Evolutionary conservation across 2,113 vertebrate species (phyloP).

Genomic region (Tragelaphus scriptus): DNA sequence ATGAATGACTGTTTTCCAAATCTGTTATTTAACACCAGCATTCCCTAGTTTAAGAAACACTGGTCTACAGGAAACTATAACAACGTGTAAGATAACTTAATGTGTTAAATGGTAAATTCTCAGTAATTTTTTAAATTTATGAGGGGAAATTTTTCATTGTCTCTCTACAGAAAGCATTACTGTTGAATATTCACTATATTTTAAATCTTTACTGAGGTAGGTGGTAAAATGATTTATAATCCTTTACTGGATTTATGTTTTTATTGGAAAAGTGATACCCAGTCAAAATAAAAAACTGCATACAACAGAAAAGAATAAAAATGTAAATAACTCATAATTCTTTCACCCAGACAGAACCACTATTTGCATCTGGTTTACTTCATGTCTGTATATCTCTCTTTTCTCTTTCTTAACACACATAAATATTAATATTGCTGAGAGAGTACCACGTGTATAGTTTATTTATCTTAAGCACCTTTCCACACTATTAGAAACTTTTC

Average conservation of each 20-base stretch:
- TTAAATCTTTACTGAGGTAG: slow-evolving; percentile 21
- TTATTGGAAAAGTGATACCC: neutral
- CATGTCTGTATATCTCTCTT: neutral
- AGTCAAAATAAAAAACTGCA: slow-evolving; percentile 1
- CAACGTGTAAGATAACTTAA: neutral
- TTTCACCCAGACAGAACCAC: neutral
- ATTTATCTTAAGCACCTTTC: neutral
- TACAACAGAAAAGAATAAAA: neutral
- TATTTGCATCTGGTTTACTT: neutral
- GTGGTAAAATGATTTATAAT: slow-evolving; percentile 10
- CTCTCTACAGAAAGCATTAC: neutral
- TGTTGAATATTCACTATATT: neutral
- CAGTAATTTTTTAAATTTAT: neutral
- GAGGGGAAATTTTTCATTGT: neutral
- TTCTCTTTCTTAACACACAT: neutral
- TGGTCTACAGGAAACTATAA: neutral
- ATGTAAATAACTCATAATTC: neutral
- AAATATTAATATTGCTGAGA: neutral
- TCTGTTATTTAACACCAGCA: neutral
- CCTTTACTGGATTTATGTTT: neutral
- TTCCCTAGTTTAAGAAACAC: neutral
- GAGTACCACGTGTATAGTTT: neutral
- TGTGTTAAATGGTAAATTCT: neutral
- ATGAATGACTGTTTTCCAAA: neutral
- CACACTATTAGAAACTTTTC: neutral